phyloP scores from a whole-genome alignment of 2,113 vertebrate species.

The Phylloscopus trochilus region DNA sequence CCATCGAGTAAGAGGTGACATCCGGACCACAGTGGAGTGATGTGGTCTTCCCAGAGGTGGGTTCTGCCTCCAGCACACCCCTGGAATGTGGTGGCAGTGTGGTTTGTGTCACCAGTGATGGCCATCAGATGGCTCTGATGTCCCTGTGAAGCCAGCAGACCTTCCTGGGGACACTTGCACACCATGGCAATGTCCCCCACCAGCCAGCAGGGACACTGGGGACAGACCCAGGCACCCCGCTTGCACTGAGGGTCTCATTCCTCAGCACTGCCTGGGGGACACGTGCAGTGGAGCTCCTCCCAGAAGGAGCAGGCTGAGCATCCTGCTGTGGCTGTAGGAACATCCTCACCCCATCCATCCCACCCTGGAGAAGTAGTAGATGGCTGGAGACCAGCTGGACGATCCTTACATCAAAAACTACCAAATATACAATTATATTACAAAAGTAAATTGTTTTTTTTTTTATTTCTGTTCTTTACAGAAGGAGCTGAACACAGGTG shows the following conservation, averaged over 20 bases:
- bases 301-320: background rate
- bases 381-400: background rate
- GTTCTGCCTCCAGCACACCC: background rate
- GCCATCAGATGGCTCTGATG: background rate
- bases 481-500: background rate
- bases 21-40: background rate
- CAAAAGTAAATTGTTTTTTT: constrained; percentile 35
- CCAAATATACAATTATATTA: background rate
- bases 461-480: constrained; percentile 23
- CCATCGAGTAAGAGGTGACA: fast-evolving
- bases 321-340: background rate
- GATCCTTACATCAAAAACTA: background rate
- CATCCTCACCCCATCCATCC: background rate
- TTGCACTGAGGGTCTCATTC: fast-evolving
- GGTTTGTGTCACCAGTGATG: background rate
- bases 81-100: fast-evolving
- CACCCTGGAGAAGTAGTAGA: background rate
- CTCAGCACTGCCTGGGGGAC: background rate
- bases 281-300: fast-evolving
- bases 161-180: background rate
- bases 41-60: no score
- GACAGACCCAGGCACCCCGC: background rate
- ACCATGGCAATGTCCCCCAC: background rate
- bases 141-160: background rate
- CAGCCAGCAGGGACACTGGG: background rate